Evolutionary conservation across 2,888 invertebrate genomes (phyloP).

Genomic region (Actias luna): DNA sequence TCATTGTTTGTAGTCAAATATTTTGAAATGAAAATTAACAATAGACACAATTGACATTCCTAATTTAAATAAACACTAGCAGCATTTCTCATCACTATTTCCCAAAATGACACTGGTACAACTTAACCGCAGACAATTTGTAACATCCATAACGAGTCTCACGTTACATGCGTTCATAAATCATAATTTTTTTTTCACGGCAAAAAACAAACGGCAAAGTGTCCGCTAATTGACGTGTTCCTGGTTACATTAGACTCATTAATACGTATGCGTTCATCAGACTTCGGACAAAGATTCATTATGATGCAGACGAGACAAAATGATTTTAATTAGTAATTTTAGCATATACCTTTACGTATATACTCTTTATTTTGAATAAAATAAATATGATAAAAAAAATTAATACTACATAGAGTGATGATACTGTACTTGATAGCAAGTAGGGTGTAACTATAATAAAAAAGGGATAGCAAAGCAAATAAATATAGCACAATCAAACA

Average conservation of each 20-base stretch:
- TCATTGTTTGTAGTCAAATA: too few relatives aligned
- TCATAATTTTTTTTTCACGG: conserved; percentile 66
- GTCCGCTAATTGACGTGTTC: conserved; percentile 80
- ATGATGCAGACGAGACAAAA: conserved; percentile 11
- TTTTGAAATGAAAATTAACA: not conserved
- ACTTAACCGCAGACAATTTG: conserved; percentile 65
- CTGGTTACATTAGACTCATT: conserved; percentile 55
- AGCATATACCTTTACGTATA: not conserved
- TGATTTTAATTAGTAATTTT: not conserved
- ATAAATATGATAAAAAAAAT: too few relatives aligned
- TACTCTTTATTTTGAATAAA: not conserved
- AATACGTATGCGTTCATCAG: conserved; percentile 36
- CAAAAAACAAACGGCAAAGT: conserved; percentile 67
- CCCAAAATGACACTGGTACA: conserved; percentile 42
- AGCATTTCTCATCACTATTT: conserved; percentile 31
- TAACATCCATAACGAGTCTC: conserved; percentile 71
- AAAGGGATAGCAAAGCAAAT: too few relatives aligned
- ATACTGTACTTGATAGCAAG: too few relatives aligned
- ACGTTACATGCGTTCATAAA: conserved; percentile 69
- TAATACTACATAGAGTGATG: too few relatives aligned
- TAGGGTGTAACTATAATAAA: too few relatives aligned
- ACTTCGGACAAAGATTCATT: conserved; percentile 30
- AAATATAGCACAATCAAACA: too few relatives aligned
- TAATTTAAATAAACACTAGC: not conserved
- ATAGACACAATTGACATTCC: not conserved